Evolutionary conservation across 2,888 invertebrate species (phyloP), one percentile per base, ranked within the genome.

Genomic region (Drosophila sordidapex): DNA sequence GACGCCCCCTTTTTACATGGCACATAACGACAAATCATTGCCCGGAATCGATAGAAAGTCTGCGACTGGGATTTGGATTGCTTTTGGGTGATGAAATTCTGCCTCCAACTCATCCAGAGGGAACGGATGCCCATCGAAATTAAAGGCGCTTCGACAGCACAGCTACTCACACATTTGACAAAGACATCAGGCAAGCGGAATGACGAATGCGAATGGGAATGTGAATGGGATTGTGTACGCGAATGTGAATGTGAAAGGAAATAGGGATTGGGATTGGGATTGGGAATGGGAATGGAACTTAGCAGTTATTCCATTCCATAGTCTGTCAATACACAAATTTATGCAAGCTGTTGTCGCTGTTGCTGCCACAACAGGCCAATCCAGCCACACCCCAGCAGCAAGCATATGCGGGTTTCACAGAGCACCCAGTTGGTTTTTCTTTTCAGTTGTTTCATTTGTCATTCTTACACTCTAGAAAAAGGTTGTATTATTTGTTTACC

Each of bases 241-340:
- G 52, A 51, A 10, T 35, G 15, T 0, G 35, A 35, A 33, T 69
- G 60, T 27, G 69, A 43, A 48, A 59, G 21, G 21, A 15, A 8
- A 15, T n/a, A 1, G n/a, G 31, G 4, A 48, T 38, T 38, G 3
- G 71, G 67, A 76, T 76, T 67, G 18, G 59, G 57, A 64, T 36
- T 40, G 25, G 1, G 54, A 48, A 21, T 72, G 59, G 38, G 72
- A 54, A 65, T 67, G 54, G 38, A 70, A 83, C 81, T 75, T 81
- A 74, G 79, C 86, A 74, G 83, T 81, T 83, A 81, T 86, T 73
- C 76, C 76, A 81, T 84, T 65, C 76, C 74, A 80, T 78, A 74
- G 84, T 82, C 87, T 84, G 82, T 78, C 84, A 84, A 87, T 87
- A 87, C 64, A 74, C 80, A 82, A 87, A 84, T 84, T 87, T 84